Base-by-base conservation (phyloP, 1,140 invertebrate genomes). In the Chlorops oryzae region DNA sequence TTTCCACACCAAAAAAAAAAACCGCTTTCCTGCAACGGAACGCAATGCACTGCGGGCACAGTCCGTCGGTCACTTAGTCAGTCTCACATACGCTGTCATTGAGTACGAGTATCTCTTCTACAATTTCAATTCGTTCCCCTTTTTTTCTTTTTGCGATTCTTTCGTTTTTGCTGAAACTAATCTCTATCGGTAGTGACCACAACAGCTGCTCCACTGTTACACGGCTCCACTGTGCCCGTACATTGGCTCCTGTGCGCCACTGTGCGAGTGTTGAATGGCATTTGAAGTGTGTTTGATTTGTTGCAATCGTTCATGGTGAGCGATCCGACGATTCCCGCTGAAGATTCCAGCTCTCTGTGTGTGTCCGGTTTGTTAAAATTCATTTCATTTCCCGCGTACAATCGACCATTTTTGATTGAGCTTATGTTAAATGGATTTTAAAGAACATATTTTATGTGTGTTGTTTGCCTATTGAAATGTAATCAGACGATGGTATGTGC, bases 281-380 rank as follows among this genome's bases (percentile, higher is more conserved):
- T 25, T 42, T 45, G 42, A 51, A 44, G 49, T 51, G 28, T 51
- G 49, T 51, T 51, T 51, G 49, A 45, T 51, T 51, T 51, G 49
- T 51, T 44, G 49, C 49, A 45, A 51, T 35, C 34, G 23, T 27
- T 41, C 24, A 38, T 41, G 24, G 12, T 22, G 12, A 13, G 24
- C 6, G 24, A 12, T 20, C 10, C 24, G 3, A 15, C 42, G 7
- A 25, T 18, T 32, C 10, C 23, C 5, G 20, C 21, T 6, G n/a
- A n/a, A n/a, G n/a, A n/a, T 45, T 34, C 22, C 18, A 46, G 35
- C 15, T 45, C 17, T 32, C 18, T 37, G 42, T 47, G 32, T 57
- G 61, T 63, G 54, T 52, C 51, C 56, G 61, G 59, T 54, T 59
- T 57, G 57, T 54, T 59, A 61, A 63, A 61, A 61, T 58, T 59